Percentiles rank a stretch among this genome's conserved stretches.
These are phyloP conservation scores for Sceliomorpha sp. DNA, from an alignment of 2,888 invertebrate species.

Conservation along the genomic window DNA sequence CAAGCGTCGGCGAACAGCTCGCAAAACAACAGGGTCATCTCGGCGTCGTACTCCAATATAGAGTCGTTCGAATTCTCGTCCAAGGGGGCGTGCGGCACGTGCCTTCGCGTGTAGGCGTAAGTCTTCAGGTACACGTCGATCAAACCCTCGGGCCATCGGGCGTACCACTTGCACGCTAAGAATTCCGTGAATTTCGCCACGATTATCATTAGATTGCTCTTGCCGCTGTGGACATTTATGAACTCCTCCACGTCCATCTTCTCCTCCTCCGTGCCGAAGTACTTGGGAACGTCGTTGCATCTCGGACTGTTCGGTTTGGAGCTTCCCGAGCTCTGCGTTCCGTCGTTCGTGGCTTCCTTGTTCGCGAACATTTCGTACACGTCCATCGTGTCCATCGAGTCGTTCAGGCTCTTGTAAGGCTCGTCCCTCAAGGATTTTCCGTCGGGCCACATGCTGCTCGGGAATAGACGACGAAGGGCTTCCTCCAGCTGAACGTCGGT, in stretches of 20 bases:
- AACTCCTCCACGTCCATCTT: constrained; percentile 84
- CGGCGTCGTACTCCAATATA: constrained; percentile 80
- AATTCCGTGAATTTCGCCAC: constrained; percentile 83
- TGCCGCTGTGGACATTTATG: constrained; percentile 81
- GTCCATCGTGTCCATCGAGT: constrained; percentile 85
- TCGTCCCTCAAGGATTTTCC: constrained; percentile 81
- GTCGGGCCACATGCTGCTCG: constrained; percentile 82
- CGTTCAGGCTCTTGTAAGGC: constrained; percentile 80
- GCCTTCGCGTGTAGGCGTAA: constrained; percentile 81
- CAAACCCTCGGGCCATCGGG: constrained; percentile 85
- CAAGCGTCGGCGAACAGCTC: constrained; percentile 81
- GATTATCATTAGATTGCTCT: constrained; percentile 82
- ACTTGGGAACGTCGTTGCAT: constrained; percentile 73
- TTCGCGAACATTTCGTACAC: constrained; percentile 84
- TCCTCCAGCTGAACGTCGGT: constrained; percentile 85
- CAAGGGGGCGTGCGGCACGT: constrained; percentile 81
- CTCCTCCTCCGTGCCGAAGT: constrained; percentile 86
- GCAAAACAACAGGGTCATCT: constrained; percentile 82
- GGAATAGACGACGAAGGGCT: constrained; percentile 85
- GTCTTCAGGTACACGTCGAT: constrained; percentile 83
- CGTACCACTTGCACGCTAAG: constrained; percentile 84
- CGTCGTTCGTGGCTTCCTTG: constrained; percentile 70
- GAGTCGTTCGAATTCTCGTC: constrained; percentile 75
- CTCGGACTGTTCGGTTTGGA: constrained; percentile 72
- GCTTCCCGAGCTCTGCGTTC: constrained; percentile 68